These are phyloP conservation scores for Drosophila baimaii DNA, from an alignment of 1,140 invertebrate species.

Conservation along the genomic window DNA sequence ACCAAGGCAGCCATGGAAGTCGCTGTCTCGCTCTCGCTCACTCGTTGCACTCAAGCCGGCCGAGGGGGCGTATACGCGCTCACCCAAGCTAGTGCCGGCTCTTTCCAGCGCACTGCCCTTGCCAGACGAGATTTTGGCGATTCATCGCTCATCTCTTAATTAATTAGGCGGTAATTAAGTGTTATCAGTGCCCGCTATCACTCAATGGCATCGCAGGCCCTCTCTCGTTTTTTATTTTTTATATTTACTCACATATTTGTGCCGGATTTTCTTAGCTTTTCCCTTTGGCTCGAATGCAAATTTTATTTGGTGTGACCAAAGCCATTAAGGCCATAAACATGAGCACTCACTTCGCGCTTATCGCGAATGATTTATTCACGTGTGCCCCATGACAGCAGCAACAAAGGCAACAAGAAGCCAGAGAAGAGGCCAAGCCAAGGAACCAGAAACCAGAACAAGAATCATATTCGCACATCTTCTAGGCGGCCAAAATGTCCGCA, in stretches of 20 bases:
- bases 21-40: slow-evolving; percentile 49
- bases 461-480: slow-evolving; percentile 43
- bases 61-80: slow-evolving; percentile 58
- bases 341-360: slow-evolving; percentile 60
- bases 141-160: slow-evolving; percentile 62
- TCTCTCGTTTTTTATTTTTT: slow-evolving; percentile 28
- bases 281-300: slow-evolving; percentile 38
- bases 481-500: slow-evolving; percentile 69
- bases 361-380: slow-evolving; percentile 74
- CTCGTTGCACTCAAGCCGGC: slow-evolving; percentile 28
- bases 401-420: slow-evolving; percentile 37
- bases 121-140: slow-evolving; percentile 6
- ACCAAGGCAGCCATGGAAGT: slow-evolving; percentile 62
- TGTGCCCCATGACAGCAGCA: slow-evolving; percentile 51
- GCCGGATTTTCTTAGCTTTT: slow-evolving; percentile 14
- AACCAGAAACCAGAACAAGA: slow-evolving; percentile 28
- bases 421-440: slow-evolving; percentile 24
- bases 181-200: slow-evolving; percentile 57
- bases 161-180: slow-evolving; percentile 81
- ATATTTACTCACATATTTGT: slow-evolving; percentile 2
- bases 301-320: slow-evolving; percentile 45
- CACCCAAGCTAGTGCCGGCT: slow-evolving; percentile 42
- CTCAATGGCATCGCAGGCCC: slow-evolving; percentile 36
- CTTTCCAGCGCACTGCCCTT: slow-evolving; percentile 33
- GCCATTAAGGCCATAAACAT: slow-evolving; percentile 63